phyloP scores from a whole-genome alignment of 30 jellyfish, hydroid and myxozoan genomes.

The Turritopsis rubra region DNA sequence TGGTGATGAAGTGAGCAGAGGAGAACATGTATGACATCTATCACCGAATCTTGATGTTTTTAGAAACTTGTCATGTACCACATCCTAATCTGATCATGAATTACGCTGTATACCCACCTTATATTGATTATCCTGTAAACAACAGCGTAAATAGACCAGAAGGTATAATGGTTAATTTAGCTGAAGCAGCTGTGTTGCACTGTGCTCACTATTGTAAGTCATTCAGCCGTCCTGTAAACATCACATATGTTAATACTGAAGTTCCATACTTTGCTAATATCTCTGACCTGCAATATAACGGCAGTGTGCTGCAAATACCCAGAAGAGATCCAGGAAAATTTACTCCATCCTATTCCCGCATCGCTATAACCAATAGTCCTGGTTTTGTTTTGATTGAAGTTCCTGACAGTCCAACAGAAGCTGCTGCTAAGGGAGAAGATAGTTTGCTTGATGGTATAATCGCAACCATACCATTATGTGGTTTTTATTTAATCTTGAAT shows the following conservation, averaged over 20 bases:
- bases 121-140: conserved; percentile 5
- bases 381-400: neutral
- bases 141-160: conserved; percentile 6
- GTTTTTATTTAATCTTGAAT: neutral
- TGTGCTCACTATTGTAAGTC: conserved; percentile 6
- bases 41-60: no score
- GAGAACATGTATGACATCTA: no score
- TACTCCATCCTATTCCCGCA: neutral
- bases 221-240: neutral
- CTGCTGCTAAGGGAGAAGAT: conserved; percentile 7
- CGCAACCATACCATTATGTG: conserved; percentile 1
- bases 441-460: conserved; percentile 13
- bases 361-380: neutral
- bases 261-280: neutral
- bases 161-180: neutral
- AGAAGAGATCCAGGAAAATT: neutral
- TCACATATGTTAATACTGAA: neutral
- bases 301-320: conserved; percentile 6
- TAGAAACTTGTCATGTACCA: conserved; percentile 17
- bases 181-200: neutral
- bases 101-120: neutral
- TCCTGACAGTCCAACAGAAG: conserved; percentile 1
- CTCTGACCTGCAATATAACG: neutral
- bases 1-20: no score
- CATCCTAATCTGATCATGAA: neutral